These are phyloP conservation scores for Drosophila saltans DNA, from an alignment of 1,140 invertebrate species.

Conservation along the genomic window DNA sequence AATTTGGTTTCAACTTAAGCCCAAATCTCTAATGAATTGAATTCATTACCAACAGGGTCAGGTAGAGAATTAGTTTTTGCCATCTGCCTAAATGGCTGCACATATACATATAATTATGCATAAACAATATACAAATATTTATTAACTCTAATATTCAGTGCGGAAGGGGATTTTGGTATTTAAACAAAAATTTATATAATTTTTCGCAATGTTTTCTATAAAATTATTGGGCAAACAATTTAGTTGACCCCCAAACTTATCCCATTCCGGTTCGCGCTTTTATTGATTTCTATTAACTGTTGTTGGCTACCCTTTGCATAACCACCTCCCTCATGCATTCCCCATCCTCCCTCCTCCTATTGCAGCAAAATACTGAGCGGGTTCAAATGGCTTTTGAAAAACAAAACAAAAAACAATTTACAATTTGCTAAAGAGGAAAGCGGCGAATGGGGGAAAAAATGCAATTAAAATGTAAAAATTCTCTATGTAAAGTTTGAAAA, in stretches of 20 bases:
- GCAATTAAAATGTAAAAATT: slow-evolving; percentile 58
- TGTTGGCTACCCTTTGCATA: not conserved
- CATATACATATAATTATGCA: slow-evolving; percentile 12
- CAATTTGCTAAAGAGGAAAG: slow-evolving; percentile 21
- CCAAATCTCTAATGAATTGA: not conserved
- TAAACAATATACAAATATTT: slow-evolving; percentile 16
- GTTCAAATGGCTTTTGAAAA: slow-evolving; percentile 35
- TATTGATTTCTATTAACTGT: slow-evolving; percentile 57
- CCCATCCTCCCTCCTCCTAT: not conserved
- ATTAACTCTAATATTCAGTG: not conserved
- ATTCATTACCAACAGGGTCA: not conserved
- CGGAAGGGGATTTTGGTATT: slow-evolving; percentile 35
- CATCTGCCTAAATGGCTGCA: not conserved
- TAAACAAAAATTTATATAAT: slow-evolving; percentile 46
- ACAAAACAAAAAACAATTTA: slow-evolving; percentile 38
- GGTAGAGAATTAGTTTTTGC: not conserved
- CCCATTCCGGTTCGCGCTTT: not conserved
- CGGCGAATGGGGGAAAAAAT: slow-evolving; percentile 17
- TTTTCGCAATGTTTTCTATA: slow-evolving; percentile 35
- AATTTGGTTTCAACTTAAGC: not conserved
- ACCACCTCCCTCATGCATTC: not conserved
- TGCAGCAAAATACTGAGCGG: slow-evolving; percentile 10
- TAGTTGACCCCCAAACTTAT: slow-evolving; percentile 16
- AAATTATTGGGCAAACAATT: slow-evolving; percentile 57
- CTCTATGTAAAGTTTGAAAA: not conserved